Evolutionary conservation across 1,140 invertebrate genomes (phyloP).

Genomic region (Drosophila gunungcola): DNA sequence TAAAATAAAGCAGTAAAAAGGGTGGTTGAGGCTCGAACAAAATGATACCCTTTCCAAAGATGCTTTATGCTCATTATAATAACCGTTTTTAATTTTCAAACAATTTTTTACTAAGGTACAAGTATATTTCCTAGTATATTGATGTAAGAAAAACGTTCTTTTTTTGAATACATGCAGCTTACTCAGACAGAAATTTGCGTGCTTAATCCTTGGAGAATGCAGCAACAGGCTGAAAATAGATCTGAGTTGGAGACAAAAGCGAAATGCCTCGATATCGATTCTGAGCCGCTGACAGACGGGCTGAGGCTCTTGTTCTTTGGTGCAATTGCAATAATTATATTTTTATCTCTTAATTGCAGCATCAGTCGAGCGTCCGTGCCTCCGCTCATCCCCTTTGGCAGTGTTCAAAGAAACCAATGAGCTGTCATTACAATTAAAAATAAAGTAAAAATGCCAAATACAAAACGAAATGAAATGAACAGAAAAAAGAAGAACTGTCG

Average conservation of each 20-base stretch:
- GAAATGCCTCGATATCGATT: slow-evolving; percentile 20
- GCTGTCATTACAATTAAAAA: slow-evolving; percentile 83
- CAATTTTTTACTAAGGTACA: background rate
- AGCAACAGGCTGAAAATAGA: slow-evolving; percentile 18
- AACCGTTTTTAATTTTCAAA: too few species aligned
- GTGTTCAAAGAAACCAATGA: slow-evolving; percentile 79
- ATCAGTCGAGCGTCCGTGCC: slow-evolving; percentile 23
- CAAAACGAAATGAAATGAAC: slow-evolving; percentile 26
- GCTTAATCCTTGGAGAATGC: slow-evolving; percentile 49
- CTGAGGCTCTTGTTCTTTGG: slow-evolving; percentile 15
- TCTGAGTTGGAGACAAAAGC: slow-evolving; percentile 19
- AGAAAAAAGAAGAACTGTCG: slow-evolving; percentile 76
- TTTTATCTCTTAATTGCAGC: slow-evolving; percentile 83
- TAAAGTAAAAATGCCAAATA: slow-evolving; percentile 60
- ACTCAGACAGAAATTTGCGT: slow-evolving; percentile 7
- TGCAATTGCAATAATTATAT: slow-evolving; percentile 78
- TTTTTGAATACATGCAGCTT: too few species aligned
- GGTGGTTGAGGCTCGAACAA: background rate
- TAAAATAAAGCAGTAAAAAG: slow-evolving; percentile 46
- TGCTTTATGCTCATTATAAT: too few species aligned
- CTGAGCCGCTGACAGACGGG: slow-evolving; percentile 48
- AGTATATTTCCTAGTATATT: too few species aligned
- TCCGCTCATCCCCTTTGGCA: slow-evolving; percentile 5
- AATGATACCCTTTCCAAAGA: slow-evolving; percentile 1
- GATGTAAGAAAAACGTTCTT: too few species aligned